A percentile compares a stretch with the other conserved stretches of the same genome.
These are phyloP conservation scores for Enteromius anoplus DNA, from an alignment of 2,797 vertebrate species.

Conservation along the genomic window DNA sequence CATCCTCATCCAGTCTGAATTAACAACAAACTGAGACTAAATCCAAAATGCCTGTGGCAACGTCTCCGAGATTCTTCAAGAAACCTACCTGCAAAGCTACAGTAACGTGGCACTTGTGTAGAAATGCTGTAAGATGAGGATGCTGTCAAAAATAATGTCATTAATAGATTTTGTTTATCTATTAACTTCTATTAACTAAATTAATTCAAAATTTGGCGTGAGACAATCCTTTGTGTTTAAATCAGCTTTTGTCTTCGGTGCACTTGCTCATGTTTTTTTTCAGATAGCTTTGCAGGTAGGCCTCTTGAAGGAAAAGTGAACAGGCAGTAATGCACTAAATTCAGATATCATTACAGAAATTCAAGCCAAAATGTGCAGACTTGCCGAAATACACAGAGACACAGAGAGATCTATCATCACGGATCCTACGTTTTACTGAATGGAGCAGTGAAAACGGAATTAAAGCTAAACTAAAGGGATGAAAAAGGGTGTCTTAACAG, in stretches of 20 bases:
- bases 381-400: not conserved
- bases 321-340: not conserved
- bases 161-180: not conserved
- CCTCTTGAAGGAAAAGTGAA: not conserved
- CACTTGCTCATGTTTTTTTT: not conserved
- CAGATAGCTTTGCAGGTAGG: not conserved
- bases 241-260: not conserved
- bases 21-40: not conserved
- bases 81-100: not conserved
- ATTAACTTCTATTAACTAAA: not conserved
- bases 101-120: not conserved
- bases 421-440: slow-evolving; percentile 2
- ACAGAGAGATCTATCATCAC: not conserved
- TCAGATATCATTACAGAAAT: not conserved
- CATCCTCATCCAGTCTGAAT: not conserved
- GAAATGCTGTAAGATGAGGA: not conserved
- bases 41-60: not conserved
- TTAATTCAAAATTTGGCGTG: not conserved
- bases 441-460: not conserved
- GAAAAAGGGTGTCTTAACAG: slow-evolving; percentile 35
- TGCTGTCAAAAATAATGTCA: not conserved
- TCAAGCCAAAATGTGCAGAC: not conserved
- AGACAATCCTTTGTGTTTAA: not conserved
- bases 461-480: slow-evolving; percentile 65
- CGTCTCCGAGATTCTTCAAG: not conserved